Conservation (phyloP, 2,888 invertebrate species). For the Busseola fusca region DNA sequence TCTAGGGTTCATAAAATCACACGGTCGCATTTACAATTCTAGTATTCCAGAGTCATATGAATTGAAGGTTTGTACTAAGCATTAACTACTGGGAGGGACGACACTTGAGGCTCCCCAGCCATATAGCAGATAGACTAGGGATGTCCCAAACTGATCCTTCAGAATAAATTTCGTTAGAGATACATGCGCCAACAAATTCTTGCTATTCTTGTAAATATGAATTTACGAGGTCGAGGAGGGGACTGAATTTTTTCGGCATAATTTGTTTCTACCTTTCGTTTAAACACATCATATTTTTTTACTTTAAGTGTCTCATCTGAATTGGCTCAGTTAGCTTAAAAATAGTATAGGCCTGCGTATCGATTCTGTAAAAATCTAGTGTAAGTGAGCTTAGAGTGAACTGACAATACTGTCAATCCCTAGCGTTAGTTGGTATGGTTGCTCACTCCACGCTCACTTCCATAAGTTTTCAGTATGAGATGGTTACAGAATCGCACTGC, state of each 20-base stretch:
- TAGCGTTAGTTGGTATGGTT: no score
- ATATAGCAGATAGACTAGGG: constrained; percentile 53
- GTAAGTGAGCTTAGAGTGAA: no score
- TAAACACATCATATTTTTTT: constrained; percentile 8
- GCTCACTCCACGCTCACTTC: no score
- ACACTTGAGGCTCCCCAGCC: constrained; percentile 46
- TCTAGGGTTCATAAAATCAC: constrained; percentile 44
- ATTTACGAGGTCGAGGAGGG: constrained; percentile 50
- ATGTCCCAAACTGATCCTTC: constrained; percentile 59
- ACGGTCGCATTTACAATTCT: constrained; percentile 47
- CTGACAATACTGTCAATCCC: no score
- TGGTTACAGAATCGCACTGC: no score
- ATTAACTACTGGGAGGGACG: constrained; percentile 44
- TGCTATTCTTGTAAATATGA: constrained; percentile 52
- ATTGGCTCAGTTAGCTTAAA: constrained; percentile 1
- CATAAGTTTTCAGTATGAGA: no score
- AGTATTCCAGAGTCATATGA: constrained; percentile 54
- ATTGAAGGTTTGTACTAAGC: constrained; percentile 53
- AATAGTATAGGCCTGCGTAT: background rate
- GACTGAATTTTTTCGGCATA: constrained; percentile 37
- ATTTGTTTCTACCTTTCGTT: constrained; percentile 33
- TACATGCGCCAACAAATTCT: constrained; percentile 52
- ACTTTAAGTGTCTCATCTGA: constrained; percentile 9
- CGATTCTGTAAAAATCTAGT: no score
- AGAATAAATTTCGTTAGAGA: constrained; percentile 55